Evolutionary conservation across 2,113 vertebrate genomes (phyloP).

Genomic region (Chunga burmeisteri): DNA sequence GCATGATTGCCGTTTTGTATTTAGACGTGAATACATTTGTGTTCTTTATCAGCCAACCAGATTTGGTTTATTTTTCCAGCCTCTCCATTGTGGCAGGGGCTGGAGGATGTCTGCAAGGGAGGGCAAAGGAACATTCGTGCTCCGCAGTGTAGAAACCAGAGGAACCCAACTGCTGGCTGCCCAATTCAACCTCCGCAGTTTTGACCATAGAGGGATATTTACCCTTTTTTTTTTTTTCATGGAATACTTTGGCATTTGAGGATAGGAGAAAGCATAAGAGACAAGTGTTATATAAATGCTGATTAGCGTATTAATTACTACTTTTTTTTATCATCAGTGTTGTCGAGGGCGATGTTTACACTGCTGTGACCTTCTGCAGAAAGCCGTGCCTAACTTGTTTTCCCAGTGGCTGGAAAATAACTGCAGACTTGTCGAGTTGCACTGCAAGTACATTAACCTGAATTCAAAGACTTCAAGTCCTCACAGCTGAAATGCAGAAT

Average conservation of each 20-base stretch:
- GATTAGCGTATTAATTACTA: not conserved
- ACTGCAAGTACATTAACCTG: not conserved
- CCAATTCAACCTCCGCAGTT: not conserved
- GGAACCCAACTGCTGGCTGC: not conserved
- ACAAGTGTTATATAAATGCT: not conserved
- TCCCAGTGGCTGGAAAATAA: not conserved
- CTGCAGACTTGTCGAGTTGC: not conserved
- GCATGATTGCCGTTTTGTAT: conserved; percentile 7
- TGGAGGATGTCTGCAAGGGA: not conserved
- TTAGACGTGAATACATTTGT: not conserved
- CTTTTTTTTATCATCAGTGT: not conserved
- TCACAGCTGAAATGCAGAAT: not conserved
- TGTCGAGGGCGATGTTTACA: not conserved
- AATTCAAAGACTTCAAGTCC: not conserved
- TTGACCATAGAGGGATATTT: not conserved
- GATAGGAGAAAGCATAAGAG: not conserved
- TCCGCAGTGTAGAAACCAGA: not conserved
- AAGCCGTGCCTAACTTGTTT: not conserved
- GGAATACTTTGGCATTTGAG: not conserved
- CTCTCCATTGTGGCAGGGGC: not conserved
- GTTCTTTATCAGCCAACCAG: conserved; percentile 48
- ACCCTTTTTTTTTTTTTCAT: not conserved
- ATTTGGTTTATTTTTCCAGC: conserved; percentile 28
- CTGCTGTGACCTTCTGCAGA: not conserved
- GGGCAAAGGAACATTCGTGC: not conserved